These are phyloP conservation scores for Stramonita haemastoma DNA, from an alignment of 2,888 invertebrate species.

Conservation along the genomic window DNA sequence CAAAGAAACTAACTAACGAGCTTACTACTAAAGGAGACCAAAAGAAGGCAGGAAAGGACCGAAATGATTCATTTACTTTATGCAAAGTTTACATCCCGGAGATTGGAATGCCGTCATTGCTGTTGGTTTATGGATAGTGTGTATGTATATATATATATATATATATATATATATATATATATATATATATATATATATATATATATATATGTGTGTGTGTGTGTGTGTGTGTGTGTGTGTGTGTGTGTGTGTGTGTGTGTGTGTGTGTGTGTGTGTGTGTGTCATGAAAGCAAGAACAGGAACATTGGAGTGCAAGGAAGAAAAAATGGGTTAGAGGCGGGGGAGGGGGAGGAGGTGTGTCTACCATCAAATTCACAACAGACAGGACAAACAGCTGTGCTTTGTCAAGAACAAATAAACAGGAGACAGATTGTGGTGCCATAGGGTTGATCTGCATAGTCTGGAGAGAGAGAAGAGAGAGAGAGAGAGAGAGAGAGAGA, in stretches of 20 bases:
- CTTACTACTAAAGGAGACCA: no score
- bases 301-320: not conserved
- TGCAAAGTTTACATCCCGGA: no score
- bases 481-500: not conserved
- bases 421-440: no score
- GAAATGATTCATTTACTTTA: no score
- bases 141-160: no score
- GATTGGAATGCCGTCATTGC: no score
- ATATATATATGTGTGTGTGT: not conserved
- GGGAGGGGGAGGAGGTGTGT: not conserved
- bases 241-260: not conserved
- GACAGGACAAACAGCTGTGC: not conserved
- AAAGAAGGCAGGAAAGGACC: no score
- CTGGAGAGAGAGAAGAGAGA: constrained; percentile 10
- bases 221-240: not conserved
- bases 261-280: not conserved
- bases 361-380: no score
- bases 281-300: not conserved
- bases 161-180: no score
- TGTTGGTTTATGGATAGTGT: no score
- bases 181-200: not conserved
- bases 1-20: no score
- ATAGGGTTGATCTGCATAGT: no score
- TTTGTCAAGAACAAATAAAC: not conserved
- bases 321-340: not conserved